Conservation (phyloP, 2,888 invertebrate genomes). For the Alitta virens region DNA sequence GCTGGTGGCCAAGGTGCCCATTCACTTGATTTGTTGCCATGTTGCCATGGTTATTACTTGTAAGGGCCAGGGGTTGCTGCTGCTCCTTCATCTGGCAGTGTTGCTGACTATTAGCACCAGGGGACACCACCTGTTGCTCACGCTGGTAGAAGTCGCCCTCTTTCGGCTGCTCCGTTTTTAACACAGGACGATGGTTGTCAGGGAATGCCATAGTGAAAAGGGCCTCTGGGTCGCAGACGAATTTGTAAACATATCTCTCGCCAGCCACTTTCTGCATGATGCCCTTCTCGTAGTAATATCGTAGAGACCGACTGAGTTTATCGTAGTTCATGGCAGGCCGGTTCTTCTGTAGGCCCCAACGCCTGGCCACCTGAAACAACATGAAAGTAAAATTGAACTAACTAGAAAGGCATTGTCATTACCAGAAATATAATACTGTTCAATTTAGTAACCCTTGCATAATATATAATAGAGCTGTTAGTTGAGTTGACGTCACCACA, state of each 20-base stretch:
- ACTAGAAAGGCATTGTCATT: too few relatives aligned
- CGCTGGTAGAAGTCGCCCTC: constrained; percentile 1
- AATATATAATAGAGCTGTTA: too few relatives aligned
- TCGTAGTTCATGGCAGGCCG: constrained; percentile 97
- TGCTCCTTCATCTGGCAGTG: constrained; percentile 7
- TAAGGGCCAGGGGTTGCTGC: constrained; percentile 18
- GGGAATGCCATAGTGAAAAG: constrained; percentile 55
- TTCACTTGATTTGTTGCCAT: background rate
- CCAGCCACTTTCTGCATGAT: constrained; percentile 95
- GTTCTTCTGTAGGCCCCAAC: constrained; percentile 96
- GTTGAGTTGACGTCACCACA: too few relatives aligned
- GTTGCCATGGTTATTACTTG: constrained; percentile 5
- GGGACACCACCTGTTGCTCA: background rate
- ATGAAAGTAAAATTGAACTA: too few relatives aligned
- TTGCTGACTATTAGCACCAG: background rate
- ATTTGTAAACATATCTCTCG: constrained; percentile 93
- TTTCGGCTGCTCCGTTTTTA: constrained; percentile 39
- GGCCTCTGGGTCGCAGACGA: constrained; percentile 82
- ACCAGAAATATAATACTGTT: too few relatives aligned
- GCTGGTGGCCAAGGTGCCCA: background rate
- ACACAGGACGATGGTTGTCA: constrained; percentile 44
- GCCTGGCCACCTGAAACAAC: constrained; percentile 72
- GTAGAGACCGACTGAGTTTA: constrained; percentile 84
- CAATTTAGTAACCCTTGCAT: too few relatives aligned
- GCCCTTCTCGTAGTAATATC: constrained; percentile 98